Evolutionary conservation across 1,140 invertebrate genomes (phyloP), one percentile per base, ranked within the genome.

Genomic region (Caenorhabditis remanei): DNA sequence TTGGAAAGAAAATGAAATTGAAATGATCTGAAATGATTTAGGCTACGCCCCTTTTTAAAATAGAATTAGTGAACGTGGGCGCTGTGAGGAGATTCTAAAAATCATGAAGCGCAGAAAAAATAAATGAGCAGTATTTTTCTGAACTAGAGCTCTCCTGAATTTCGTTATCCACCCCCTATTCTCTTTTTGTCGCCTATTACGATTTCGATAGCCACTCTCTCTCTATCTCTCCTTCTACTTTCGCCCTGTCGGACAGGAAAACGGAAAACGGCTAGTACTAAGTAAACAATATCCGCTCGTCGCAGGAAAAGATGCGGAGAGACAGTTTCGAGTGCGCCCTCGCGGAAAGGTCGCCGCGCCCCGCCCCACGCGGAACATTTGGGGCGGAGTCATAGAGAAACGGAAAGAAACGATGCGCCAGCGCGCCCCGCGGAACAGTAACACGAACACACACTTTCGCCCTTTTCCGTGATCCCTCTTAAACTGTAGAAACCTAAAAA

Each of bases 191-290:
- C 24, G 8, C 24, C 58, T 61, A 61, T 61, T 61, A 61, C 58
- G 58, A 61, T 61, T 61, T 61, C 4, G 58, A 61, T 61, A 61
- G 58, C 58, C 58, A 61, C 50, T 53, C 50, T 53, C 50, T 53
- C 50, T 50, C 9, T 50, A 11, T 53, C 50, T 53, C 32, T 32
- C 32, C 50, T 53, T 53, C 50, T 16, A 53, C 50, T 53, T 58
- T 58, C 56, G 7, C 56, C n/a, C 56, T 58, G 56, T 21, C n/a
- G 56, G 56, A 58, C 56, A 58, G 61, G 61, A 63, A 63, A 63
- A 63, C 61, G 61, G 61, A 63, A 63, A 63, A 63, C 61, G 61
- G 61, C 61, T 63, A 63, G 61, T 63, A 63, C 61, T 63, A 63
- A 63, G 61, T 63, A 63, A 63, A 63, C 61, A 63, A 32, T 32